Evolutionary conservation across 2,113 vertebrate species (phyloP), one percentile per base, ranked within the genome.

Genomic region (Lynx canadensis): DNA sequence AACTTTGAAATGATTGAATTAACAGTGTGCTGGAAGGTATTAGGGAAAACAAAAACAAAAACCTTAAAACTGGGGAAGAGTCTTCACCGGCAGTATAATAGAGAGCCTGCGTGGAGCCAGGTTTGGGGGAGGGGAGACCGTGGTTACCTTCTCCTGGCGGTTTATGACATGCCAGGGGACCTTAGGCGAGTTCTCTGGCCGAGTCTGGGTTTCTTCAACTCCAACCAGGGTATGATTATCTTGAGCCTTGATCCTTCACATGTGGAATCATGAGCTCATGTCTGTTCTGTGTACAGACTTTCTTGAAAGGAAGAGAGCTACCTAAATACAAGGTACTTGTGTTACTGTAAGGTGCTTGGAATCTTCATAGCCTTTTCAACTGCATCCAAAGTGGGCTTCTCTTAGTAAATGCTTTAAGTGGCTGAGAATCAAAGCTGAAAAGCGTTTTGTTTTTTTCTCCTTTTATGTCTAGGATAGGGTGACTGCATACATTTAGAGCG

Each of bases 291-390:
- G 94, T 95, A 88, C 45, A 23, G 52, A 95, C 81, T 94, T 96
- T 91, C 95, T 95, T 97, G 91, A 97, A 98, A 97, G 74, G 90
- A 91, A 96, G 94, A 96, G 83, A 95, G 74, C 90, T 92, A 55
- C 93, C 95, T 97, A 96, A 96, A 94, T 91, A 91, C 78, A 91
- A 96, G 97, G 91, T 96, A 79, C 81, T 96, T 91, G 92, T 91
- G 27, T 91, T 83, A 36, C 81, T 94, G 38, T 89, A 84, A 94
- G 97, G 94, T 97, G 69, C 87, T 95, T 95, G 94, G 92, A 92
- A 97, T 97, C 93, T 97, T 97, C 97, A 95, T 73, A 92, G 97
- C 97, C 88, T 96, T 95, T 94, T 97, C 88, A 92, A 68, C 85
- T 91, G 45, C 66, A n/a, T 97, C 95, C 96, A 86, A 96, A 95